Conservation (phyloP, 2,113 vertebrate genomes). For the Pithys albifrons region DNA sequence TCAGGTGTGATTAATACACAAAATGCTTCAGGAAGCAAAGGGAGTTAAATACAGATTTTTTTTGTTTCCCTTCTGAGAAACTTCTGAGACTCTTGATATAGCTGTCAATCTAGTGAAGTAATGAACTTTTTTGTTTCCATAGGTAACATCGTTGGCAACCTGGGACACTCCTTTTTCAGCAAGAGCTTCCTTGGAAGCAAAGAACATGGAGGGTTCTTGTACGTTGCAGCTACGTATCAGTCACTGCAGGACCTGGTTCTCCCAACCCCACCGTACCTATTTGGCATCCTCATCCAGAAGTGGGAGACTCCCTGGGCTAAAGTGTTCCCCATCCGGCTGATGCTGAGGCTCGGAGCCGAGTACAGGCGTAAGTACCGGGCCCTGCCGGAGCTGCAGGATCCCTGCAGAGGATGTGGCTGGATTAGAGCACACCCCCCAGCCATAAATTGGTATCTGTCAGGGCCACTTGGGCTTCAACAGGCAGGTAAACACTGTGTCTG, state of each 20-base stretch:
- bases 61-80: neutral
- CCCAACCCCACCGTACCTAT: slow-evolving; percentile 93
- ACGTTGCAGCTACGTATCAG: slow-evolving; percentile 93
- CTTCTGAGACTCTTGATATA: neutral
- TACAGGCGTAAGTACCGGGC: slow-evolving; percentile 88
- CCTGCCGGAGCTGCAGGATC: neutral
- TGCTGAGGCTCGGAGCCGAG: slow-evolving; percentile 96
- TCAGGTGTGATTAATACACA: neutral
- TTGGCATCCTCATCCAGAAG: slow-evolving; percentile 97
- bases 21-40: neutral
- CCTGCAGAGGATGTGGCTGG: neutral
- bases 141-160: slow-evolving; percentile 93
- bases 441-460: neutral
- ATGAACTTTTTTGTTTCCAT: neutral
- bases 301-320: slow-evolving; percentile 99
- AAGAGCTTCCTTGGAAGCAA: slow-evolving; percentile 96
- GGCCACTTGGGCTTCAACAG: neutral
- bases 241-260: slow-evolving; percentile 94
- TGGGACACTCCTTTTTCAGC: slow-evolving; percentile 97
- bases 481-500: neutral
- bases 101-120: neutral
- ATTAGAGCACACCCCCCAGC: neutral
- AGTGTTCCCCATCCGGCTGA: slow-evolving; percentile 95
- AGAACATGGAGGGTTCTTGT: slow-evolving; percentile 96
- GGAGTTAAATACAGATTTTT: neutral